Evolutionary conservation across 2,797 vertebrate genomes (phyloP).

Genomic region (Thalassophryne amazonica): DNA sequence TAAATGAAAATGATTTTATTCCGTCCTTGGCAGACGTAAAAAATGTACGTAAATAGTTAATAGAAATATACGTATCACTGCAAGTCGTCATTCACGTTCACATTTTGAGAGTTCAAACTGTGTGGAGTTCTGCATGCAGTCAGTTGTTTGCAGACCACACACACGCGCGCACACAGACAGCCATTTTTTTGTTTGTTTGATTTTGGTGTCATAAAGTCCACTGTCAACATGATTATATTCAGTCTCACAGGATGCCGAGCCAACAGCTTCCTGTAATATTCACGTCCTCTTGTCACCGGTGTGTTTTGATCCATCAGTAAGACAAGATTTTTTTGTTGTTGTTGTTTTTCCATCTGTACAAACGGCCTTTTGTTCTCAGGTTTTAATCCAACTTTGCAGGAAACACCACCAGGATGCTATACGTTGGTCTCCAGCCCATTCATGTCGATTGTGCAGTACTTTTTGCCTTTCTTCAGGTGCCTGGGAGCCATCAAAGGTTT

Average conservation of each 20-base stretch:
- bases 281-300: neutral
- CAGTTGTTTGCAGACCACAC: no score
- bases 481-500: conserved; percentile 73
- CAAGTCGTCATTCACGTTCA: no score
- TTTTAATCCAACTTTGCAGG: neutral
- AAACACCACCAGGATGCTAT: conserved; percentile 40
- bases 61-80: no score
- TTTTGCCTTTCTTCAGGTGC: conserved; percentile 79
- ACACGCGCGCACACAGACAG: no score
- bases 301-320: neutral
- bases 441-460: conserved; percentile 92
- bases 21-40: no score
- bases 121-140: no score
- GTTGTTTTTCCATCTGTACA: neutral
- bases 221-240: neutral
- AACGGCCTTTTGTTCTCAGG: neutral
- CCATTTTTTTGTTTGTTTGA: no score
- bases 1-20: no score
- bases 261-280: neutral
- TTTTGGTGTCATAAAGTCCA: neutral
- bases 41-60: no score
- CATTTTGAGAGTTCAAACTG: no score
- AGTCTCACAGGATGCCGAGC: neutral
- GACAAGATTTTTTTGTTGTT: neutral
- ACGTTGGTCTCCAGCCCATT: conserved; percentile 93